phyloP scores from a whole-genome alignment of 1,140 invertebrate species.

The Camponotus pennsylvanicus region DNA sequence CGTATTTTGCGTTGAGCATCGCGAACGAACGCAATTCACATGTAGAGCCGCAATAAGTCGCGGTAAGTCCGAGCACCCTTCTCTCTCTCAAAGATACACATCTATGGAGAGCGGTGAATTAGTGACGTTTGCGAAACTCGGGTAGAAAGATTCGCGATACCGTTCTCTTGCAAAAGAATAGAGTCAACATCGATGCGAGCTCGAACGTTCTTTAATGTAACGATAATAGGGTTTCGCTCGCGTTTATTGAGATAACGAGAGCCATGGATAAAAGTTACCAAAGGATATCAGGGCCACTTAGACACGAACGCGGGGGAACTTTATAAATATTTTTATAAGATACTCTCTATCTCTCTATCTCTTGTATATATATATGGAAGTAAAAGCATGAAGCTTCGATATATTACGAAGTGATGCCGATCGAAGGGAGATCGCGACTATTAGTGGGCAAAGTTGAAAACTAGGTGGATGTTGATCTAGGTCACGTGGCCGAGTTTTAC shows the following conservation, averaged over 20 bases:
- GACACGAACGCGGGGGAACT: constrained; percentile 12
- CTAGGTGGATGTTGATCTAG: constrained; percentile 61
- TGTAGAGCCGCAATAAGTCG: neutral
- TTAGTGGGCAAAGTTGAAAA: constrained; percentile 58
- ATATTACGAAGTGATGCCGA: neutral
- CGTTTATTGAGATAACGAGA: constrained; percentile 13
- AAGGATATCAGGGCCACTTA: constrained; percentile 7
- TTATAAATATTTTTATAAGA: constrained; percentile 50
- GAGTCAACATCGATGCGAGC: neutral
- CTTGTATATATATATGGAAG: neutral
- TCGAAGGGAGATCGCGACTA: constrained; percentile 53
- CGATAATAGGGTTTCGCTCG: constrained; percentile 4
- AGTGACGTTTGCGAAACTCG: neutral
- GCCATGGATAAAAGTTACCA: constrained; percentile 20
- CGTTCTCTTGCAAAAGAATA: neutral
- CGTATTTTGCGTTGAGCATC: neutral
- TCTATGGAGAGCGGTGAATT: neutral
- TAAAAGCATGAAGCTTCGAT: constrained; percentile 7
- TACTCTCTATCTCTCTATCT: neutral
- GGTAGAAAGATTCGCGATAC: neutral
- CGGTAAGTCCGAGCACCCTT: neutral
- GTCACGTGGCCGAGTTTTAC: constrained; percentile 55
- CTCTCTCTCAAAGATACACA: too few species aligned
- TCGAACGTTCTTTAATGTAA: constrained; percentile 10
- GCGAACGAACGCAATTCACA: constrained; percentile 6